These are phyloP conservation scores for Ardeotis arabs DNA, from an alignment of 2,113 vertebrate species.

Conservation along the genomic window DNA sequence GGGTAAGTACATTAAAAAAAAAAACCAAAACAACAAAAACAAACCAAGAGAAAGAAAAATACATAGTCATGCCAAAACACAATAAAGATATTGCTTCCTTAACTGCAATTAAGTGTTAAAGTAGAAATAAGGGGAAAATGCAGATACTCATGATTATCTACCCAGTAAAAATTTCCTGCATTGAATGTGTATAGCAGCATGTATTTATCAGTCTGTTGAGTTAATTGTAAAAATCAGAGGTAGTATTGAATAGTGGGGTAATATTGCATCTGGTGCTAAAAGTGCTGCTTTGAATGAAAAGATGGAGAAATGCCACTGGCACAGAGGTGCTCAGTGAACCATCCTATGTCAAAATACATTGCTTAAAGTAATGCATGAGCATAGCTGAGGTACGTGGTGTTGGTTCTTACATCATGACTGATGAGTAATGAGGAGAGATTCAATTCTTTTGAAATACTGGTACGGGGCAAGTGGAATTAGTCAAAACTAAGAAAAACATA, in stretches of 20 bases:
- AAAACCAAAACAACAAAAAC: background rate
- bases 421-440: conserved; percentile 47
- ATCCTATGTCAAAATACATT: conserved; percentile 78
- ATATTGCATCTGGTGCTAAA: conserved; percentile 88
- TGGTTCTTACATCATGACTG: conserved; percentile 73
- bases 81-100: conserved; percentile 79
- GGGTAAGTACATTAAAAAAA: conserved; percentile 77
- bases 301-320: conserved; percentile 71
- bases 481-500: background rate
- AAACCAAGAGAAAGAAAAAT: conserved; percentile 70
- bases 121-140: conserved; percentile 65
- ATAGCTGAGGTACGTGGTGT: conserved; percentile 87
- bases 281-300: conserved; percentile 80
- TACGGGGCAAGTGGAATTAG: background rate
- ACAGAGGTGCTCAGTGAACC: conserved; percentile 64
- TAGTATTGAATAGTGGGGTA: conserved; percentile 89
- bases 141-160: conserved; percentile 74
- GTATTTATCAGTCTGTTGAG: conserved; percentile 81
- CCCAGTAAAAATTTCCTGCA: conserved; percentile 77
- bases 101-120: conserved; percentile 79
- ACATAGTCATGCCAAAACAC: conserved; percentile 77
- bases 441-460: conserved; percentile 59
- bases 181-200: conserved; percentile 86
- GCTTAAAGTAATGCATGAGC: conserved; percentile 75
- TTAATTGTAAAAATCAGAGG: conserved; percentile 89